Evolutionary conservation across 2,113 vertebrate genomes (phyloP).

Genomic region (Vidua macroura): DNA sequence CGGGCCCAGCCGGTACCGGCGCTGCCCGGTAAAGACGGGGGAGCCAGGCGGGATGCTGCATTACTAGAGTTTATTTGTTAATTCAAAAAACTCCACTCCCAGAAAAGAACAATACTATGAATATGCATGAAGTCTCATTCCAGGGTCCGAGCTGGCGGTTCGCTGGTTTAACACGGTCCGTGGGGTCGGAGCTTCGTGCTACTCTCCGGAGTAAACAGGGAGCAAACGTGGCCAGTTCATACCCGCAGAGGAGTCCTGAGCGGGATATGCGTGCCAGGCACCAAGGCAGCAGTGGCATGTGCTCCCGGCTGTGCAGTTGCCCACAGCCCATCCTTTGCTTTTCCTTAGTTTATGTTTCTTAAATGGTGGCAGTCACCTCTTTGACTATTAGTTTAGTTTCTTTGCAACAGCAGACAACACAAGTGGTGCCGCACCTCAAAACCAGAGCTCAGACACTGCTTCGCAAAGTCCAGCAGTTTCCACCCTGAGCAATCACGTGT

Average conservation of each 20-base stretch:
- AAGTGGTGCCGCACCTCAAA: background rate
- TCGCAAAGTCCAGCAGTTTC: accelerated
- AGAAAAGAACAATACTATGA: too few species aligned
- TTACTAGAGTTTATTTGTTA: background rate
- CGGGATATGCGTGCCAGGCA: accelerated
- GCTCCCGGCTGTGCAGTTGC: accelerated
- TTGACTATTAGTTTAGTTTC: accelerated
- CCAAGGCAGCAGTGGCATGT: accelerated
- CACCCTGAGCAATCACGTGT: accelerated
- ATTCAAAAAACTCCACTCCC: background rate
- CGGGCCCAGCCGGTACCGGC: background rate
- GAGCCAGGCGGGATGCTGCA: accelerated
- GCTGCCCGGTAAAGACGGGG: too few species aligned
- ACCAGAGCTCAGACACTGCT: too few species aligned
- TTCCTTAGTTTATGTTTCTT: too few species aligned
- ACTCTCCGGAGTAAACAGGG: accelerated
- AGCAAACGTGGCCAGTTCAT: accelerated
- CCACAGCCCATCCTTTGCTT: background rate
- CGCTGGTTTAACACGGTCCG: background rate
- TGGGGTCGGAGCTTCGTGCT: background rate
- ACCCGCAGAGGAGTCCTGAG: too few species aligned
- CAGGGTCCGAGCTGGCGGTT: background rate
- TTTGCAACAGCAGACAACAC: accelerated
- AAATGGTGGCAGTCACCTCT: accelerated
- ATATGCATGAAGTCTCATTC: accelerated